Conservation (phyloP, 2,888 invertebrate genomes). For the Harpalus rufipes region DNA sequence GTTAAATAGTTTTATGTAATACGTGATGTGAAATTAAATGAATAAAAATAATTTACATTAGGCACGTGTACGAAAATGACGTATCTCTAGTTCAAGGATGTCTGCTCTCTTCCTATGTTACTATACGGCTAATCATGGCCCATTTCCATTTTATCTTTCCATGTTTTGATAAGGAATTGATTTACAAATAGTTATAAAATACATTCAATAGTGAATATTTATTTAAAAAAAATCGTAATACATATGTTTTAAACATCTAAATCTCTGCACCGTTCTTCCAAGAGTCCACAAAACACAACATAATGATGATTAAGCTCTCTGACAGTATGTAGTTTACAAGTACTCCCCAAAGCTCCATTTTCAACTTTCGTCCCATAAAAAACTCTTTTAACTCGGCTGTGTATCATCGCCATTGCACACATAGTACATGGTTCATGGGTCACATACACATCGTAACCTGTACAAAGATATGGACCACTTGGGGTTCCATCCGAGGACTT, state of each 20-base stretch:
- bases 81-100: neutral
- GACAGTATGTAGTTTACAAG: slow-evolving; percentile 87
- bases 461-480: slow-evolving; percentile 89
- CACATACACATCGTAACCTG: slow-evolving; percentile 91
- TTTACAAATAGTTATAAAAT: neutral
- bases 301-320: slow-evolving; percentile 93
- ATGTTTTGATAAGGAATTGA: neutral
- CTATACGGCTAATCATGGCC: neutral
- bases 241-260: slow-evolving; percentile 63
- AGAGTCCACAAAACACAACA: slow-evolving; percentile 87
- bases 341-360: slow-evolving; percentile 86
- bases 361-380: slow-evolving; percentile 83
- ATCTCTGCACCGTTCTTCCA: slow-evolving; percentile 76
- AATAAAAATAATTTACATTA: neutral
- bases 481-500: slow-evolving; percentile 74
- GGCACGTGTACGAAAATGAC: neutral
- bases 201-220: neutral
- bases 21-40: too few relatives aligned
- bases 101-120: neutral
- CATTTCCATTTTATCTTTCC: neutral
- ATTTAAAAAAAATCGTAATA: slow-evolving; percentile 47
- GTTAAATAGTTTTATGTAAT: too few relatives aligned
- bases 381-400: slow-evolving; percentile 90
- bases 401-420: slow-evolving; percentile 97
- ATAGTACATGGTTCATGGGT: slow-evolving; percentile 94